Evolutionary conservation across 2,888 invertebrate species (phyloP).

Genomic region (Xylota segnis): DNA sequence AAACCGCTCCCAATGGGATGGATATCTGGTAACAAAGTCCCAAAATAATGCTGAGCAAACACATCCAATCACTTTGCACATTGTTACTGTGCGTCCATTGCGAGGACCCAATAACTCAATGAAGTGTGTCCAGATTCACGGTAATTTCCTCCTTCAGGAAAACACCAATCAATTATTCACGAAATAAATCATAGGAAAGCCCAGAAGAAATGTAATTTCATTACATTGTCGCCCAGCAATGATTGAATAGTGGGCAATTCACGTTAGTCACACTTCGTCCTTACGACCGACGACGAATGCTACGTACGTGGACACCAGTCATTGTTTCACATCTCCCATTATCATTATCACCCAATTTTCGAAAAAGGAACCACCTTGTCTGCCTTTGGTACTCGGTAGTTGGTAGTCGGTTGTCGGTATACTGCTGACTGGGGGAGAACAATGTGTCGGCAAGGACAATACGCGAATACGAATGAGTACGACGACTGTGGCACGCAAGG

Average conservation of each 20-base stretch:
- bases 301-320: slow-evolving; percentile 32
- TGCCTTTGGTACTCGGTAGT: neutral
- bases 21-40: too few species aligned
- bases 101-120: slow-evolving; percentile 38
- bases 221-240: slow-evolving; percentile 64
- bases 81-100: slow-evolving; percentile 1
- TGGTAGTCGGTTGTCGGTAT: too few species aligned
- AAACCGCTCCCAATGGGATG: too few species aligned
- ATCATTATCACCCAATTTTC: slow-evolving; percentile 68
- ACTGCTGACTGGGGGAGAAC: slow-evolving; percentile 9
- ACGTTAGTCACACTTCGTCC: slow-evolving; percentile 50
- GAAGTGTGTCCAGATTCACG: slow-evolving; percentile 48
- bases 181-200: slow-evolving; percentile 66
- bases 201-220: slow-evolving; percentile 61
- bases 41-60: slow-evolving; percentile 3
- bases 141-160: slow-evolving; percentile 39
- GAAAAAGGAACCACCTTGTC: slow-evolving; percentile 16
- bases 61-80: slow-evolving; percentile 36
- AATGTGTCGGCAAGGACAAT: slow-evolving; percentile 60
- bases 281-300: slow-evolving; percentile 4
- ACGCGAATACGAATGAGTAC: slow-evolving; percentile 67
- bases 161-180: slow-evolving; percentile 62
- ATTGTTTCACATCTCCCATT: slow-evolving; percentile 63
- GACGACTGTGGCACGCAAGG: slow-evolving; percentile 53
- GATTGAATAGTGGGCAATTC: slow-evolving; percentile 63